phyloP scores from a whole-genome alignment of 2,888 invertebrate species.

The Acronicta alni region DNA sequence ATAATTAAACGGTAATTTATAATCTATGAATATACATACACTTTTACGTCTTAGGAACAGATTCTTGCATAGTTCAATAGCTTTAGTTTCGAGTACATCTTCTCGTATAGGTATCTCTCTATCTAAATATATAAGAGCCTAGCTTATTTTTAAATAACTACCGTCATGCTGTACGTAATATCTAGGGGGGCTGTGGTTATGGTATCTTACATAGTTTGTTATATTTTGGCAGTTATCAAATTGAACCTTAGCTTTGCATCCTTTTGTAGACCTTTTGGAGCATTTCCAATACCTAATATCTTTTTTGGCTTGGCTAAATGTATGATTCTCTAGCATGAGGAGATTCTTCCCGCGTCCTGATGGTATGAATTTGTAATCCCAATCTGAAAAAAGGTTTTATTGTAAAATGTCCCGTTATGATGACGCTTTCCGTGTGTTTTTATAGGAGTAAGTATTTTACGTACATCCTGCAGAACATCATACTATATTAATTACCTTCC shows the following conservation, averaged over 20 bases:
- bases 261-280: conserved; percentile 50
- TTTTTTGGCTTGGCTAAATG: conserved; percentile 56
- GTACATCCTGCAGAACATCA: no score
- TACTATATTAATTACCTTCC: no score
- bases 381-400: conserved; percentile 44
- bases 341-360: conserved; percentile 59
- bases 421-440: no score
- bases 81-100: no score
- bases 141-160: conserved; percentile 22
- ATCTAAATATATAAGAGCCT: no score
- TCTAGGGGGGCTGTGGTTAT: conserved; percentile 58
- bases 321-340: conserved; percentile 54
- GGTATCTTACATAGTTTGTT: conserved; percentile 42
- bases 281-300: conserved; percentile 62
- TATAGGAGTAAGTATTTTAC: no score
- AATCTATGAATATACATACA: no score
- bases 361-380: conserved; percentile 59
- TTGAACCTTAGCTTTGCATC: conserved; percentile 59
- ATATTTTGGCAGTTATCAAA: conserved; percentile 48
- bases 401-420: no score
- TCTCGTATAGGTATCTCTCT: no score
- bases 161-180: conserved; percentile 38
- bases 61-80: no score
- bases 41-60: no score
- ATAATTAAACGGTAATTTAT: no score